Base-by-base conservation (phyloP, 2,888 invertebrate species). In the Platycheirus albimanus region DNA sequence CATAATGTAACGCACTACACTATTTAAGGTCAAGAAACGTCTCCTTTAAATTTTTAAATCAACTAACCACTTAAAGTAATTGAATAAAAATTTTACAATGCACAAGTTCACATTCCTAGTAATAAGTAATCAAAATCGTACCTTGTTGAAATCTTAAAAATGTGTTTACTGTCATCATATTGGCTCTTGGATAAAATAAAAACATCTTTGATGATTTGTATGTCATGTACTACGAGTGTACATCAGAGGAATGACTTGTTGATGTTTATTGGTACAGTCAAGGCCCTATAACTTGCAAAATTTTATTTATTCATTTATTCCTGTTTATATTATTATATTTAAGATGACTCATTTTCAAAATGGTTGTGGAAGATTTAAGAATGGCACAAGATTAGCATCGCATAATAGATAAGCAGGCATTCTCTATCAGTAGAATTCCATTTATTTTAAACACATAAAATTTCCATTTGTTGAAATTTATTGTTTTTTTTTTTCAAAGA, bases 191-290 rank as follows among this genome's bases (percentile, higher is more conserved):
- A 38, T 13, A 38, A 19, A 43, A 28, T 58, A 58, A 58, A n/a
- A 58, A 58, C 58, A 43, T 58, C 17, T 11, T 28, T 28, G n/a
- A 33, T 52, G 33, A 17, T 43, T 11, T 6, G 3, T 36, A 56
- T 38, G 13, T 56, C 38, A 56, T 38, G 41, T 38, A 58, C 56
- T 24, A 20, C 13, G 2, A 33, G 10, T 19, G 5, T 3, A 41
- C 13, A 17, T 7, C 3, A 30, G 30, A 30, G 43, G 61, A 45
- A 61, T 61, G 61, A 61, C 61, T 61, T 61, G 17, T 45, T 61
- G 61, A 17, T 43, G 43, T 19, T 61, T 17, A 30, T 45, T 30
- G n/a, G 1, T 19, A 19, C 3, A 45, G 45, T 30, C 61, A 61
- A 45, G 61, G 61, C 45, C 45, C 30, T 30, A 17, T 5, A 19